Conservation (phyloP, 1,140 invertebrate species). For the Heterodera carotae region DNA sequence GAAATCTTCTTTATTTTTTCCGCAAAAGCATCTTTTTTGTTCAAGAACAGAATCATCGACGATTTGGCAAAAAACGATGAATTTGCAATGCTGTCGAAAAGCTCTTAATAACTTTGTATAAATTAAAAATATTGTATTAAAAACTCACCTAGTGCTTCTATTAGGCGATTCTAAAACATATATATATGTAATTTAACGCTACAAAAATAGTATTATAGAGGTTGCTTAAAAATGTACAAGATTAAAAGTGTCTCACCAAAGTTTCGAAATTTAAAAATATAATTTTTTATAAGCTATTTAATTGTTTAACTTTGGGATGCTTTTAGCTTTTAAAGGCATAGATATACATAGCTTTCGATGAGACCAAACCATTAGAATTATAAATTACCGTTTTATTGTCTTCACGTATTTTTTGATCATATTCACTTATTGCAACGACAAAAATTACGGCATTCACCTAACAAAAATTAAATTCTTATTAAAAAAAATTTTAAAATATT, state of each 20-base stretch:
- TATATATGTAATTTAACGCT: too few relatives aligned
- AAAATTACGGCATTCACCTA: constrained; percentile 50
- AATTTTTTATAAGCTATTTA: background rate
- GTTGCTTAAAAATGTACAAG: too few relatives aligned
- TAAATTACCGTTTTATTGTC: constrained; percentile 39
- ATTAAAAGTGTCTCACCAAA: too few relatives aligned
- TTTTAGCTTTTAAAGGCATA: too few relatives aligned
- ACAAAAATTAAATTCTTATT: background rate
- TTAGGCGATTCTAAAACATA: constrained; percentile 66
- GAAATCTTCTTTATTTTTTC: constrained; percentile 67
- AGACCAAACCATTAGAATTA: too few relatives aligned
- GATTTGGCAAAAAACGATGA: constrained; percentile 66
- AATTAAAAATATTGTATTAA: constrained; percentile 3
- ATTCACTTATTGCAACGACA: constrained; percentile 56
- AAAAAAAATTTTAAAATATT: background rate
- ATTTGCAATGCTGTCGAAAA: constrained; percentile 67
- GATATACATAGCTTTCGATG: too few relatives aligned
- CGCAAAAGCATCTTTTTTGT: constrained; percentile 69
- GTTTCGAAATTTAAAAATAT: constrained; percentile 4
- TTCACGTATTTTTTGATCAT: constrained; percentile 46
- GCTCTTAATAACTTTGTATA: constrained; percentile 34
- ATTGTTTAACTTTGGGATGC: too few relatives aligned
- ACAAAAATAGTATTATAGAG: too few relatives aligned
- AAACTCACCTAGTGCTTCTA: constrained; percentile 64
- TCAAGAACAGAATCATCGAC: constrained; percentile 66